Percentiles rank a stretch among this genome's conserved stretches.
Evolutionary conservation across 2,113 vertebrate genomes (phyloP).

Genomic region (Pelobates fuscus): DNA sequence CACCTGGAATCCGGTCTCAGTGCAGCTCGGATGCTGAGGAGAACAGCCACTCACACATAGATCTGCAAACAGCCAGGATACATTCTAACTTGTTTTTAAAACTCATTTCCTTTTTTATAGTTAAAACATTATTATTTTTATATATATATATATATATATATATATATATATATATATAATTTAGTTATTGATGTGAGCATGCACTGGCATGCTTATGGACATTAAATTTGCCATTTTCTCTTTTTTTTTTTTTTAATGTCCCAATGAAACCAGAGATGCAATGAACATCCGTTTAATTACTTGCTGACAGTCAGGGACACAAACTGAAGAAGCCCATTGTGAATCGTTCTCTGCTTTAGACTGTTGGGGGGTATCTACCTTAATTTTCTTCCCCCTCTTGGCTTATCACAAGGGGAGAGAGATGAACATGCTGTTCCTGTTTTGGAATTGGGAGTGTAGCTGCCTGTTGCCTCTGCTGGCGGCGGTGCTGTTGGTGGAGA

Average conservation of each 20-base stretch:
- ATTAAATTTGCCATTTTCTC: no score
- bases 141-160: no score
- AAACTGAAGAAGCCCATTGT: no score
- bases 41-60: slow-evolving; percentile 1
- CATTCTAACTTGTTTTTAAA: background rate
- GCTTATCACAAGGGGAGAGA: background rate
- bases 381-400: background rate
- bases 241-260: no score
- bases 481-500: slow-evolving; percentile 78
- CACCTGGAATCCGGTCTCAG: slow-evolving; percentile 20
- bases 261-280: no score
- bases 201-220: background rate
- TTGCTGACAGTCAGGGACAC: no score
- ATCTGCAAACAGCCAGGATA: background rate
- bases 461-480: slow-evolving; percentile 81
- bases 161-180: no score
- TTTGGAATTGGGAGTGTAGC: slow-evolving; percentile 78
- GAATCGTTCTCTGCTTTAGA: slow-evolving; percentile 1
- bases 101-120: background rate
- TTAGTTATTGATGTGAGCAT: no score
- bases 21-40: slow-evolving; percentile 24
- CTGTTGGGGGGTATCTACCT: slow-evolving; percentile 11
- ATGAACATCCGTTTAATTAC: slow-evolving; percentile 12
- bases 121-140: no score
- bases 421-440: slow-evolving; percentile 72